Conservation (phyloP, 2,888 invertebrate species). For the Acleris sparsana region DNA sequence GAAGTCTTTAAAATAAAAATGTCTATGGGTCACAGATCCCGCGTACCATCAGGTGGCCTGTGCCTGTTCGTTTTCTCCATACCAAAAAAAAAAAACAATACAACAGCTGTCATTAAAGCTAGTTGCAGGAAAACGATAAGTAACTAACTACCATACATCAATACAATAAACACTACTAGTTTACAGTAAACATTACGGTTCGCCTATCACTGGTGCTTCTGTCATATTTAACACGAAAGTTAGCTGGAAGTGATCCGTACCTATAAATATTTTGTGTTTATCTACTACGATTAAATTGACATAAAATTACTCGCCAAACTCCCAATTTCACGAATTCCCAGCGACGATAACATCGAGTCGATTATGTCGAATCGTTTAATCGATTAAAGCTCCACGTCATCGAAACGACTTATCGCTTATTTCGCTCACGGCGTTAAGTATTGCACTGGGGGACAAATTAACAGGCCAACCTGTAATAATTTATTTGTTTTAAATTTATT, state of each 20-base stretch:
- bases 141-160: no score
- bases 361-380: slow-evolving; percentile 30
- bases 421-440: slow-evolving; percentile 31
- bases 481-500: neutral
- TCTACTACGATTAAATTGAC: neutral
- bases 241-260: neutral
- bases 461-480: neutral
- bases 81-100: no score
- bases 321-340: neutral
- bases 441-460: slow-evolving; percentile 21
- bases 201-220: no score
- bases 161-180: no score
- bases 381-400: slow-evolving; percentile 32
- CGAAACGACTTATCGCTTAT: slow-evolving; percentile 34
- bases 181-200: no score
- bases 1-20: no score
- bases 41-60: no score
- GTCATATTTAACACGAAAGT: no score
- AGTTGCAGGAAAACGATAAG: no score
- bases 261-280: neutral
- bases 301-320: neutral
- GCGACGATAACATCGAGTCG: slow-evolving; percentile 6
- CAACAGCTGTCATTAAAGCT: no score
- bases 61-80: no score
- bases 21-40: no score